Base-by-base conservation (phyloP, 2,888 invertebrate species). In the Dryobotodes eremita region DNA sequence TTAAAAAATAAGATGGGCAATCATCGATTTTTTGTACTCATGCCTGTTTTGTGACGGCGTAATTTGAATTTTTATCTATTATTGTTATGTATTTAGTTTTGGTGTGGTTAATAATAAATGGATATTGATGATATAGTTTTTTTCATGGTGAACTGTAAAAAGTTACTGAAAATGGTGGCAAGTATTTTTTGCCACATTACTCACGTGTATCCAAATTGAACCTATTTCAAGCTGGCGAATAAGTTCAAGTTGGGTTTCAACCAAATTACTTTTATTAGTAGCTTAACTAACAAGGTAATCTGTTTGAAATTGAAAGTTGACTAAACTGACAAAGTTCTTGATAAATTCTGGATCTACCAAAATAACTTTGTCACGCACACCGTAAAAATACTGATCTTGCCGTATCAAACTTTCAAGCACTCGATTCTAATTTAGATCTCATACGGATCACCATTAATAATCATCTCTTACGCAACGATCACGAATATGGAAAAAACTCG, bases 21-120 rank as follows among this genome's bases (percentile, higher is more conserved):
- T 88, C 83, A 82, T 82, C 65, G 78, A 80, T 81, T 89, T 86
- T 88, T 87, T 87, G 75, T 85, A 87, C 75, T 80, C 78, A 74
- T 15, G 71, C 75, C 59, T 46, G 62, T 80, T 87, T 68, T 83
- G 83, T 73, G 86, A 73, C 72, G 65, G 59, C 20, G 42, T 73
- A 83, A 86, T 83, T 83, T 86, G 84, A 83, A 71, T 77, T 62
- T 83, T 62, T 72, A 75, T 82, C 82, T 81, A 82, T 75, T 83
- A 77, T 77, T 61, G 77, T 71, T 55, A 76, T 46, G 77, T 75
- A 23, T 86, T 83, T 77, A 82, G 72, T 83, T 83, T 73, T 64
- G 65, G 81, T 81, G 72, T 83, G 26, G 61, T 77, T 78, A 83
- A 83, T 86, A 62, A 42, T 61, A 69, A 70, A 70, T 82, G 71